Base-by-base conservation (phyloP, 2,888 invertebrate genomes). In the Mesorhabditis sp. region DNA sequence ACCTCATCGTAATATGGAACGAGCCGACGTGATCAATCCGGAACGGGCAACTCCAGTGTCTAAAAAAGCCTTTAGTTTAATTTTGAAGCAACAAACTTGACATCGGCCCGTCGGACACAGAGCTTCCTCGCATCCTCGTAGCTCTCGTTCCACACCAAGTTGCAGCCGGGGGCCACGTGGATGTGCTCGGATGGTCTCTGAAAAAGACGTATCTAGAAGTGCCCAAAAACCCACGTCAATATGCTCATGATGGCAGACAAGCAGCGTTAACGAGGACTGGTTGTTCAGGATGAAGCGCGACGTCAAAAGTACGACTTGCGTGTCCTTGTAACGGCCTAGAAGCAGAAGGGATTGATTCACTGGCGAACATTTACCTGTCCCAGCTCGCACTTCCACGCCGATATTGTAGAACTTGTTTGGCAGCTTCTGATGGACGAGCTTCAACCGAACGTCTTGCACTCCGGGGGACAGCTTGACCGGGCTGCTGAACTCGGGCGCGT, bases 81-180 rank as follows among this genome's bases (percentile, higher is more conserved):
- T n/a, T 50, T 50, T 13, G 58, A 10, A n/a, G 58, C n/a, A 50
- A 50, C 58, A 0, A 2, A 50, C 0, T 89, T 88, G 4, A 91
- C 88, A 79, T 91, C 91, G 73, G 91, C 89, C 74, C 94, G 89
- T 62, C 92, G 90, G 66, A 94, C 92, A 88, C 95, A 94, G 66
- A 97, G 89, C 82, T 94, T 88, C 84, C 92, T 93, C 82, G 93
- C 93, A 77, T 92, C 91, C 86, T 95, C 95, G 80, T 92, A 90
- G 67, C 95, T 92, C 95, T 97, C 98, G 88, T 98, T 95, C 89
- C 95, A 98, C 28, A 96, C 92, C 88, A 95, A 91, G 86, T 92
- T 92, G 86, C 93, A 93, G 76, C 92, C 92, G 0, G 94, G 91
- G 83, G 93, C 91, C 2, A 94, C 92, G 90, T 85, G 94, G 89